Percentiles rank a stretch among this genome's conserved stretches.
These are phyloP conservation scores for Pteria penguin DNA, from an alignment of 2,888 invertebrate species.

Conservation along the genomic window DNA sequence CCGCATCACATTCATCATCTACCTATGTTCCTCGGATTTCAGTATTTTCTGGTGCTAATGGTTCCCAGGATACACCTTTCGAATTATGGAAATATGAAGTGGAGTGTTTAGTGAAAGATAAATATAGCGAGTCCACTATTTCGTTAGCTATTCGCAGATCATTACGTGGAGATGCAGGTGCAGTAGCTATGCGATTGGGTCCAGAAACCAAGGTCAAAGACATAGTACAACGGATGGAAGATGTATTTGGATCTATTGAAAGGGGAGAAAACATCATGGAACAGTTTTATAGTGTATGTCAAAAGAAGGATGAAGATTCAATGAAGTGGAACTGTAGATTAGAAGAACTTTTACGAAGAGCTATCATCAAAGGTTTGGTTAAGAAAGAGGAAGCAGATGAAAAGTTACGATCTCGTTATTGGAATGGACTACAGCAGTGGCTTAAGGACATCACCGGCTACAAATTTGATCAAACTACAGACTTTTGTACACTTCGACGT, in stretches of 20 bases:
- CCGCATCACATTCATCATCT: no score
- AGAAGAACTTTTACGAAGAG: not conserved
- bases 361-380: not conserved
- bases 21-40: not conserved
- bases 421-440: not conserved
- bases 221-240: not conserved
- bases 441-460: not conserved
- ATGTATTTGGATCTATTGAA: slow-evolving; percentile 3
- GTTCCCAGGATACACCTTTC: no score
- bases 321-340: not conserved
- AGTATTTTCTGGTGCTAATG: not conserved
- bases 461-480: slow-evolving; percentile 17
- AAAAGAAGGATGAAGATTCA: not conserved
- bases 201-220: not conserved
- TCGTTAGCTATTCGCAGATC: no score
- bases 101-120: no score
- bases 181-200: slow-evolving; percentile 10
- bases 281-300: not conserved
- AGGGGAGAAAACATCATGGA: not conserved
- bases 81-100: slow-evolving; percentile 15
- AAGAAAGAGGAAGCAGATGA: not conserved
- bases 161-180: no score
- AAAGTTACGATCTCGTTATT: not conserved
- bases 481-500: slow-evolving; percentile 12
- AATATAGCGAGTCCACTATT: no score